A percentile compares a stretch with the other conserved stretches of the same genome.
These are phyloP conservation scores for Phengaris arion DNA, from an alignment of 2,888 invertebrate species.

Conservation along the genomic window DNA sequence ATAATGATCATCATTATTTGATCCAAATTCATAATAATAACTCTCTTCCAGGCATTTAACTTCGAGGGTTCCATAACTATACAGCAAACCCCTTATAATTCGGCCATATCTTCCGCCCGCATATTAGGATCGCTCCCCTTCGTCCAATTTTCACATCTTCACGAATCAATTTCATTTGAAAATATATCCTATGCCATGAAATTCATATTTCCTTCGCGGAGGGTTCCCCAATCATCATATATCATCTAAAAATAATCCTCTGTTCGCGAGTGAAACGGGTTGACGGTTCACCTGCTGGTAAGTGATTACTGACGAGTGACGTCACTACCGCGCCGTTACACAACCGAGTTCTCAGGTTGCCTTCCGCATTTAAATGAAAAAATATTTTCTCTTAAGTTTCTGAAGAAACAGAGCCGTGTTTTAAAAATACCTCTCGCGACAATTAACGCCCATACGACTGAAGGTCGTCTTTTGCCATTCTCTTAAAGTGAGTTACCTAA, in stretches of 20 bases:
- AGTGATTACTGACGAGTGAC: not conserved
- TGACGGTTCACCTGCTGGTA: constrained; percentile 4
- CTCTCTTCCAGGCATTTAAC: not conserved
- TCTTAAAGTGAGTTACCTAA: constrained; percentile 11
- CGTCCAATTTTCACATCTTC: constrained; percentile 25
- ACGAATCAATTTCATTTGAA: constrained; percentile 27
- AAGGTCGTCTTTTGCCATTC: constrained; percentile 9
- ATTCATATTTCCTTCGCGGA: constrained; percentile 12
- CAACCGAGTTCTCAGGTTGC: not conserved
- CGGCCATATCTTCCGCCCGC: constrained; percentile 24
- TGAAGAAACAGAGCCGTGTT: constrained; percentile 12
- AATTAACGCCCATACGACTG: constrained; percentile 12
- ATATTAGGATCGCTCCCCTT: constrained; percentile 22
- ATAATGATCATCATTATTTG: not conserved
- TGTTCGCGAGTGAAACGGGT: constrained; percentile 7
- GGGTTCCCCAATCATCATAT: constrained; percentile 9
- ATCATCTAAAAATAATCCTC: constrained; percentile 14
- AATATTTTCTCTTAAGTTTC: constrained; percentile 15
- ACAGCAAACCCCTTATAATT: constrained; percentile 24
- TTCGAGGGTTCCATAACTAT: constrained; percentile 18
- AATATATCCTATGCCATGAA: constrained; percentile 13
- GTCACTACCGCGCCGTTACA: not conserved
- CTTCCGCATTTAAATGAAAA: constrained; percentile 14
- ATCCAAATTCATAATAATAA: not conserved
- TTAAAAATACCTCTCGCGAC: constrained; percentile 20